Conservation (phyloP, 1,140 invertebrate genomes). For the Megathymus violae region DNA sequence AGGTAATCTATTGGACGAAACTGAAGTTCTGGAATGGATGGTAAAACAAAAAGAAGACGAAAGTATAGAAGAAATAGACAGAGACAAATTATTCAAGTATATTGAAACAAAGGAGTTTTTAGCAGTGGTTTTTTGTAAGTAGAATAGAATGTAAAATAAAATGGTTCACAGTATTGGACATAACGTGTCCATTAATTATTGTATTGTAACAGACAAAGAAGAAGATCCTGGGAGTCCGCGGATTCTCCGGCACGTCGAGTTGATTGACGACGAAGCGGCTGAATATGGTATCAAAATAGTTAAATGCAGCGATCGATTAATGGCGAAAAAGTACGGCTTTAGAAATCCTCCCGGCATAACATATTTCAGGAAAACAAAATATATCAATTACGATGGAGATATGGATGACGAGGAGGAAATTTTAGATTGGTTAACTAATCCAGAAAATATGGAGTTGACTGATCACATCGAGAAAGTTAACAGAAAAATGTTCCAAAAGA, state of each 20-base stretch:
- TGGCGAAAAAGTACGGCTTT: conserved; percentile 97
- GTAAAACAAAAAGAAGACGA: conserved; percentile 95
- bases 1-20: conserved; percentile 94
- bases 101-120: conserved; percentile 96
- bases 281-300: conserved; percentile 97
- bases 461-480: conserved; percentile 97
- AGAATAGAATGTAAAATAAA: conserved; percentile 33
- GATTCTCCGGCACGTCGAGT: conserved; percentile 92
- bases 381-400: conserved; percentile 96
- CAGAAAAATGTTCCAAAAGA: conserved; percentile 96
- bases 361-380: conserved; percentile 95
- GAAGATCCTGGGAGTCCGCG: conserved; percentile 91
- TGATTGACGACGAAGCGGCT: conserved; percentile 95
- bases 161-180: no score
- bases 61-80: conserved; percentile 95
- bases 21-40: conserved; percentile 95
- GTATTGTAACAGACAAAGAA: conserved; percentile 88
- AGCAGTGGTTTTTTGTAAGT: conserved; percentile 97
- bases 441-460: conserved; percentile 96
- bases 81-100: conserved; percentile 92
- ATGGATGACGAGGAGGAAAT: conserved; percentile 97
- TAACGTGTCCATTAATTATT: not conserved
- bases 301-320: conserved; percentile 94
- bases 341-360: conserved; percentile 95
- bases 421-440: conserved; percentile 96